Base-by-base conservation (phyloP, 2,797 vertebrate species). In the Capromys pilorides region DNA sequence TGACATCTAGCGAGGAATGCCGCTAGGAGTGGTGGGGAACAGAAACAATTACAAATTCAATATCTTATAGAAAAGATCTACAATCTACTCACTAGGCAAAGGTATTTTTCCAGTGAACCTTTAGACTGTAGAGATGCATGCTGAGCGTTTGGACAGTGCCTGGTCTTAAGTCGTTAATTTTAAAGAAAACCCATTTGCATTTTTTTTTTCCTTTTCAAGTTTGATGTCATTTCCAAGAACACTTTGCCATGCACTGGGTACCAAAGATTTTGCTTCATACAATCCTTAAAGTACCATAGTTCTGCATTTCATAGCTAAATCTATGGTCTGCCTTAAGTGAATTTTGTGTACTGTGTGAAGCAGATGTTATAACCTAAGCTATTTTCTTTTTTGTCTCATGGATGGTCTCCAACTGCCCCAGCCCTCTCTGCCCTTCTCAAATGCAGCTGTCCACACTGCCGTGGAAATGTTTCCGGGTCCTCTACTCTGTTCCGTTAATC, bases 361-460 rank as follows among this genome's bases (percentile, higher is more conserved):
- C 4, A 7, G 6, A 13, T 26, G 61, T 19, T 18, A 21, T n/a
- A n/a, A n/a, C n/a, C n/a, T n/a, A 19, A 41, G 24, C 10, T 13
- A 3, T 36, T 51, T 28, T 39, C 16, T 33, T 28, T 16, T 36
- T 14, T 33, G 31, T 83, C 36, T 13, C 18, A 7, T 7, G 0
- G 5, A 8, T 28, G 62, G 33, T 57, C 18, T 86, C 59, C 54
- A 22, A 0, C 12, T 2, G 10, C 10, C 16, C 19, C 6, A 6
- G 67, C 26, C 6, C 4, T 2, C 1, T 45, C n/a, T 5, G 5
- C 59, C 51, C 73, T 5, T 3, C 1, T 31, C 57, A 2, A 0
- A 0, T 22, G 6, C 5, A 5, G 0, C 31, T 5, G 13, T 18
- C 26, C 1, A 0, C 5, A 0, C 2, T 22, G 0, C 28, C 0